Conservation (phyloP, 92 coral and sea anemone species). For the Umimayanthus chanpuru region DNA sequence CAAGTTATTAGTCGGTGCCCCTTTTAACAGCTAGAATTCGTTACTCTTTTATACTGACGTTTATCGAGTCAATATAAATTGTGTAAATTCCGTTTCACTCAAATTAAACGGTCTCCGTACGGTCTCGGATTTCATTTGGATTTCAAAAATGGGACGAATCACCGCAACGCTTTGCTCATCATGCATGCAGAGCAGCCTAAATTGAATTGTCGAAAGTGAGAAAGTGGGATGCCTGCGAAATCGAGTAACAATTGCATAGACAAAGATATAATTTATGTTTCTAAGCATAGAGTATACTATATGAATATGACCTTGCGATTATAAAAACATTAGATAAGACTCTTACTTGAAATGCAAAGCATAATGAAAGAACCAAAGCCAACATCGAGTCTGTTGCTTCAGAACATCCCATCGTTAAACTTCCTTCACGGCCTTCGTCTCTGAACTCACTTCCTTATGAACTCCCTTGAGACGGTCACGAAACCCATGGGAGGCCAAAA, state of each 20-base stretch:
- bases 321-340: slow-evolving; percentile 2
- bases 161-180: neutral
- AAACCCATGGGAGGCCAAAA: neutral
- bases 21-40: no score
- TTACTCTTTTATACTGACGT: no score
- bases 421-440: neutral
- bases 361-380: slow-evolving; percentile 7
- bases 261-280: neutral
- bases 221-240: neutral
- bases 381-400: slow-evolving; percentile 1
- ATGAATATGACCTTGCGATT: neutral
- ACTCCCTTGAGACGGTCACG: neutral
- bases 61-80: neutral
- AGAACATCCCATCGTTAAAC: neutral
- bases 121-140: neutral
- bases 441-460: neutral
- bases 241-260: neutral
- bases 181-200: neutral
- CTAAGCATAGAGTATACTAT: neutral
- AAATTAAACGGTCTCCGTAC: neutral
- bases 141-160: neutral
- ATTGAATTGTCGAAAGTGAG: neutral
- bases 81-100: neutral
- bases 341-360: slow-evolving; percentile 39
- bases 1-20: no score